Percentiles rank a stretch among this genome's conserved stretches.
phyloP scores from a whole-genome alignment of 2,113 vertebrate species.

The Xenotilapia caudafasciata region DNA sequence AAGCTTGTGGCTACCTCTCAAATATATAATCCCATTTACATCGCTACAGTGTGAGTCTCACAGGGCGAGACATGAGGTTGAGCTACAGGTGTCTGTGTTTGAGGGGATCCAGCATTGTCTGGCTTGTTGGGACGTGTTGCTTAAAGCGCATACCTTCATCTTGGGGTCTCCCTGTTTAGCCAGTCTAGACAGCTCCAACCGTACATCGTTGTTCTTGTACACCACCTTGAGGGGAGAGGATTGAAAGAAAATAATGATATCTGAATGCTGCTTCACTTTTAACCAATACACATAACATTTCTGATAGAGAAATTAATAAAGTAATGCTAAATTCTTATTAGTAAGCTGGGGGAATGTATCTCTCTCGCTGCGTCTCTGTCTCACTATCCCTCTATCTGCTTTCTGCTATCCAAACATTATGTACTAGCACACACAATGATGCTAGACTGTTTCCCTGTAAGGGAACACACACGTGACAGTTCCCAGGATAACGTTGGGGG shows the following conservation, averaged over 20 bases:
- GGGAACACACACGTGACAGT: not conserved
- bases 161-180: conserved; percentile 95
- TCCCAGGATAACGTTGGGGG: not conserved
- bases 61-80: not conserved
- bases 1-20: not conserved
- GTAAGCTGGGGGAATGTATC: not conserved
- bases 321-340: not conserved
- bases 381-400: not conserved
- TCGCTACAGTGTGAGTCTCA: not conserved
- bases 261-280: not conserved
- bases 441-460: not conserved
- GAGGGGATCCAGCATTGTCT: conserved; percentile 8
- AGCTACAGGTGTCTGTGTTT: not conserved
- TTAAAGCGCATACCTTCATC: conserved; percentile 79
- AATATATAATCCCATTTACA: conserved; percentile 45
- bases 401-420: not conserved
- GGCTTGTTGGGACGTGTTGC: not conserved
- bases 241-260: not conserved
- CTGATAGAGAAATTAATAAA: not conserved
- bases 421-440: not conserved
- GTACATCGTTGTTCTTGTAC: conserved; percentile 97
- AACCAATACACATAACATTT: not conserved
- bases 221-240: conserved; percentile 80
- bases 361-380: not conserved
- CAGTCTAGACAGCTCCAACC: conserved; percentile 91